These are phyloP conservation scores for Chaetorhynchus papuensis DNA, from an alignment of 2,113 vertebrate genomes.

Conservation along the genomic window DNA sequence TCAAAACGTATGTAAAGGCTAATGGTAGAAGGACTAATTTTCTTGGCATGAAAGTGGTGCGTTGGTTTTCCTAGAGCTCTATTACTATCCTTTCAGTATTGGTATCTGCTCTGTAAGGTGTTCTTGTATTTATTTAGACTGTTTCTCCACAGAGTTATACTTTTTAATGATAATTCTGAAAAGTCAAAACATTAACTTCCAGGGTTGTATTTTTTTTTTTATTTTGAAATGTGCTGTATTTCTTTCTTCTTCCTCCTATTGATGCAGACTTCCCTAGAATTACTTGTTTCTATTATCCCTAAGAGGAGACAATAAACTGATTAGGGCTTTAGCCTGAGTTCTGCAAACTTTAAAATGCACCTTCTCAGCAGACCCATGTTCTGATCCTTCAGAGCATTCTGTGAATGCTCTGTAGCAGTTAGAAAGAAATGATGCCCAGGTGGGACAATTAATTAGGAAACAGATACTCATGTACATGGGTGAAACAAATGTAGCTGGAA, in stretches of 20 bases:
- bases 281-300: background rate
- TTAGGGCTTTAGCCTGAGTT: background rate
- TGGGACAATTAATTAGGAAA: background rate
- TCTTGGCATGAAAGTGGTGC: background rate
- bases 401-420: background rate
- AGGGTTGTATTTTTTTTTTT: background rate
- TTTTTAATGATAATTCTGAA: background rate
- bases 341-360: background rate
- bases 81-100: background rate
- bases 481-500: background rate
- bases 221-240: background rate
- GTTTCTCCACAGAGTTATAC: background rate
- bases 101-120: background rate
- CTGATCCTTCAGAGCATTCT: background rate
- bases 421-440: background rate
- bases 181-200: background rate
- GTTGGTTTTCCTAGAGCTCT: background rate
- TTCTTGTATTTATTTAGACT: background rate
- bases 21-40: conserved; percentile 63
- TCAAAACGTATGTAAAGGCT: conserved; percentile 69
- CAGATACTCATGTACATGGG: background rate
- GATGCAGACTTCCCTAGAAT: background rate
- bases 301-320: background rate
- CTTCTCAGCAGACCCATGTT: background rate
- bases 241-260: background rate